These are phyloP conservation scores for Alosa alosa DNA, from an alignment of 2,113 vertebrate species.

Conservation along the genomic window DNA sequence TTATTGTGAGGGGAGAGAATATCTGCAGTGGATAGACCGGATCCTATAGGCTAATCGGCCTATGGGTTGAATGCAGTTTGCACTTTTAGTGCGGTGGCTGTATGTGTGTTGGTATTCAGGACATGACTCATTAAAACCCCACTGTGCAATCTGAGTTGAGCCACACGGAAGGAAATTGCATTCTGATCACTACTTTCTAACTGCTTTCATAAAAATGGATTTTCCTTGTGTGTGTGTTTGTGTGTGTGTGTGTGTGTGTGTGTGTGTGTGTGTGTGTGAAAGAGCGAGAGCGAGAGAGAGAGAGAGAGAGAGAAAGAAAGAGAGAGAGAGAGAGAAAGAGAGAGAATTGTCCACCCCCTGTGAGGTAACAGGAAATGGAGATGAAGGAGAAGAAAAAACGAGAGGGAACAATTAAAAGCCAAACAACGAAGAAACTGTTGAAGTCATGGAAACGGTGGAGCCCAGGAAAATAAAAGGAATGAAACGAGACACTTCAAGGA, in stretches of 20 bases:
- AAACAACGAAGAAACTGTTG: neutral
- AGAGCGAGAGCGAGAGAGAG: no score
- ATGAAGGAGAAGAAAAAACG: neutral
- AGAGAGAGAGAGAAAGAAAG: neutral
- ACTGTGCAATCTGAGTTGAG: neutral
- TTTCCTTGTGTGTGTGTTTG: neutral
- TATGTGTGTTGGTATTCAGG: neutral
- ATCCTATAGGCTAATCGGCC: neutral
- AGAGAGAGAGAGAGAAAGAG: neutral
- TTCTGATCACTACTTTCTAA: neutral
- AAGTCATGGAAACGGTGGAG: neutral
- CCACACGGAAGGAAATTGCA: neutral
- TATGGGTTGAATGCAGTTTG: neutral
- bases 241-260: no score
- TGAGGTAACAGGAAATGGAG: neutral
- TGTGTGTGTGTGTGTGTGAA: no score
- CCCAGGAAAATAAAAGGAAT: neutral
- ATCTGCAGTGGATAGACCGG: neutral
- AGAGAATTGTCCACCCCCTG: neutral
- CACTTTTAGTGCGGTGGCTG: neutral
- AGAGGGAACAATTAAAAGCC: neutral
- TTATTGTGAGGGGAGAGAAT: conserved; percentile 22
- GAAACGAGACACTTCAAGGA: neutral
- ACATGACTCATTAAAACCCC: conserved; percentile 5
- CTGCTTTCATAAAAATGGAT: neutral